These are phyloP conservation scores for Pogonocherus hispidulus DNA, from an alignment of 2,888 invertebrate species.

Conservation along the genomic window DNA sequence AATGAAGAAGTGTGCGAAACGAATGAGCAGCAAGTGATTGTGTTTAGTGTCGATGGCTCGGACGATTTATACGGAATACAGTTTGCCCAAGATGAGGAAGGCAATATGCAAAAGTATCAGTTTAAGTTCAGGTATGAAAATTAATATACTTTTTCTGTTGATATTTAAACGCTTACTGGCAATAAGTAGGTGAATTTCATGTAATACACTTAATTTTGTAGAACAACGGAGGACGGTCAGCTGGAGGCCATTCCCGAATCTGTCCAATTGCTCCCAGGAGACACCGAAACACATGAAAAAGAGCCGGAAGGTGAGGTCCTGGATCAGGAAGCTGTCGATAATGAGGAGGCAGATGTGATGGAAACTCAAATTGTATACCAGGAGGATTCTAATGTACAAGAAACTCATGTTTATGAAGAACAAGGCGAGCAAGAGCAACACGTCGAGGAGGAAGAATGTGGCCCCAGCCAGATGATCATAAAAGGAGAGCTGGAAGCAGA, in stretches of 20 bases:
- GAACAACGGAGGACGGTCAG: slow-evolving; percentile 65
- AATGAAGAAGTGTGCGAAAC: slow-evolving; percentile 27
- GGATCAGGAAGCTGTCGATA: slow-evolving; percentile 6
- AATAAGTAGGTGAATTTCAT: no score
- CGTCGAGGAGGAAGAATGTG: background rate
- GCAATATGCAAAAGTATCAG: slow-evolving; percentile 66
- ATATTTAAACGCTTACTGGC: no score
- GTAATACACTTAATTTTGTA: slow-evolving; percentile 47
- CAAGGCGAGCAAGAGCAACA: slow-evolving; percentile 5
- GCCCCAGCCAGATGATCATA: background rate
- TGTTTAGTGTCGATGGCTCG: slow-evolving; percentile 64
- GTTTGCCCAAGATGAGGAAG: slow-evolving; percentile 64
- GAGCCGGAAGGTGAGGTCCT: slow-evolving; percentile 23
- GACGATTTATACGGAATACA: slow-evolving; percentile 66
- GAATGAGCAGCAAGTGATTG: slow-evolving; percentile 57
- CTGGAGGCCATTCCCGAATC: slow-evolving; percentile 66
- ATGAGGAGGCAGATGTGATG: slow-evolving; percentile 7
- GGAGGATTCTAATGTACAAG: slow-evolving; percentile 7
- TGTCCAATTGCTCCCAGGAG: slow-evolving; percentile 61
- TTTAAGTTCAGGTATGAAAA: slow-evolving; percentile 63
- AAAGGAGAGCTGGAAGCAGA: background rate
- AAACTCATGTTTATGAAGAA: background rate
- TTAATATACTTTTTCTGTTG: background rate
- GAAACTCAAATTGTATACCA: slow-evolving; percentile 15
- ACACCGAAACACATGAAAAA: slow-evolving; percentile 37